Base-by-base conservation (phyloP, 2,888 invertebrate species). In the Camptogramma bilineatum region DNA sequence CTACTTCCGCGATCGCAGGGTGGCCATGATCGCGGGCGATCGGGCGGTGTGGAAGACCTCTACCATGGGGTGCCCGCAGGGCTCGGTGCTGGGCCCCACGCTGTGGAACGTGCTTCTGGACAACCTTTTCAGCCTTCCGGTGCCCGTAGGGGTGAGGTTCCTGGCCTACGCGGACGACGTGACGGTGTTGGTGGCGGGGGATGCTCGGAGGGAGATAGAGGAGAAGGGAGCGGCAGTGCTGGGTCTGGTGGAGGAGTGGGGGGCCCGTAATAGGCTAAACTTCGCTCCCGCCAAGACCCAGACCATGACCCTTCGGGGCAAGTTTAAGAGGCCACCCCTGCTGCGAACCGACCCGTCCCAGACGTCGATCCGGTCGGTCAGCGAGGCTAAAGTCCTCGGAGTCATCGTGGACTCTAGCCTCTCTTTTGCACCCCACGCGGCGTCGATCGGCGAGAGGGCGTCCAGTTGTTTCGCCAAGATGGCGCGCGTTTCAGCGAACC, bases 21-120 rank as follows among this genome's bases (percentile, higher is more conserved):
- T 39, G 34, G 34, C 34, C 34, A 39, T 39, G 34, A 13, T 39
- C 34, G 34, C 34, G 34, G 13, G 34, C 13, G 4, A 39, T 13
- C 13, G 34, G 34, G 34, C 34, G 13, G 34, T 39, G 34, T 39
- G 34, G 34, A 39, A 39, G 10, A 4, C 34, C 34, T 39, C 62
- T 4, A 76, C 74, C 0, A 77, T 74, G 73, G 74, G 76, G 0
- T 75, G 73, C n/a, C 73, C 77, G 8, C 76, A 77, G 60, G 74
- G 73, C 0, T 75, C 75, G 0, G 71, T 73, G 0, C n/a, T 74
- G 19, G 74, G 74, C 0, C 73, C 74, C 0, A 8, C 66, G 0
- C 57, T 75, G 0, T 74, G 79, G 75, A 79, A 77, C 46, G 9
- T 76, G 0, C 55, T 76, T 0, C 5, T 78, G 24, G 71, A 76